Base-by-base conservation (phyloP, 1,140 invertebrate species). In the Copidosoma floridanum region DNA sequence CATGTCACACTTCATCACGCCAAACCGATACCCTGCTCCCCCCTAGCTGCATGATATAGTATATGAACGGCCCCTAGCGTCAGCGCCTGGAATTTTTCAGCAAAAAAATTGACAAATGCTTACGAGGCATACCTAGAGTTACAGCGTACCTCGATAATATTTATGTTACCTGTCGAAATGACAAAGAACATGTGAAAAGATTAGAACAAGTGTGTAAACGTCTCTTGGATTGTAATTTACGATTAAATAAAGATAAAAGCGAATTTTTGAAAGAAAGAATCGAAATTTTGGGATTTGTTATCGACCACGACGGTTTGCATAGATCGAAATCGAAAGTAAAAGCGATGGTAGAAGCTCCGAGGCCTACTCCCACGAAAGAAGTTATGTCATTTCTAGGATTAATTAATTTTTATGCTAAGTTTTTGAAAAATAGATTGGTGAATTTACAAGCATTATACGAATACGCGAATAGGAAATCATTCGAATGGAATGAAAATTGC, bases 221-320 rank as follows among this genome's bases (percentile, higher is more conserved):
- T 44, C 40, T 65, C 21, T 11, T 32, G 21, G 58, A 64, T 12
- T 40, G 56, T 21, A 46, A 43, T 6, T 61, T 65, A 3, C 52
- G 48, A 44, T 18, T 67, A 54, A 67, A 62, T 32, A 27, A 16
- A 40, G 52, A 57, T 11, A 64, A 66, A 54, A 56, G 62, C 44
- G 44, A 66, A 44, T 61, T 66, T 37, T 20, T 64, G 18, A 24
- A 61, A 50, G 29, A 55, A 1, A 27, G 32, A 23, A 38, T 64
- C 10, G 63, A 65, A 37, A 27, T 57, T 24, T 62, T 73, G n/a
- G 75, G 74, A 7, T 67, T 72, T 37, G 57, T 60, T 57, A 61
- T 78, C 23, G 46, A 65, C 21, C 24, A 50, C 14, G 44, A 63
- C 3, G 75, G 74, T 2, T 61, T 77, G 14, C 18, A 65, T 63